A percentile compares a stretch with the other conserved stretches of the same genome.
phyloP scores from a whole-genome alignment of 2,888 invertebrate genomes.

The Archaeoteleia sp. region DNA sequence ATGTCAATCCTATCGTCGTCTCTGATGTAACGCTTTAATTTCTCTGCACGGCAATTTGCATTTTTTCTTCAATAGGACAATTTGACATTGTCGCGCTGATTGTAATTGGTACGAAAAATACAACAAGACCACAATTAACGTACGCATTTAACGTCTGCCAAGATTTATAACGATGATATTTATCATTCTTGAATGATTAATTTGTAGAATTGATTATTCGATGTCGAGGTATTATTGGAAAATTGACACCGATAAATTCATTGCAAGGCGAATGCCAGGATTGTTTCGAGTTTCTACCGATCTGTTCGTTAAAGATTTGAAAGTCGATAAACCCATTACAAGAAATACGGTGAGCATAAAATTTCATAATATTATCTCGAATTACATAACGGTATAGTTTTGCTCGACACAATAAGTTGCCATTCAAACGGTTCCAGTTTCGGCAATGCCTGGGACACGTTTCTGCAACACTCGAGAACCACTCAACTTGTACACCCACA shows the following conservation, averaged over 20 bases:
- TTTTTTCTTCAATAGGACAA: too few species aligned
- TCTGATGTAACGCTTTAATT: constrained; percentile 16
- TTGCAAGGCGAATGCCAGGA: too few species aligned
- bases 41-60: too few species aligned
- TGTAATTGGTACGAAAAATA: too few species aligned
- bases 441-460: constrained; percentile 10
- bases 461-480: neutral
- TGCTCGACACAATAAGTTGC: constrained; percentile 41
- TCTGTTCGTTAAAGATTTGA: constrained; percentile 33
- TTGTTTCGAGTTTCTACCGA: constrained; percentile 24
- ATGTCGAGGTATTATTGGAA: too few species aligned
- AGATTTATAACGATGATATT: too few species aligned
- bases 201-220: too few species aligned
- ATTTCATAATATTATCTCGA: constrained; percentile 29
- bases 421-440: constrained; percentile 18
- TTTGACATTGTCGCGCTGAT: too few species aligned
- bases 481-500: neutral
- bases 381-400: constrained; percentile 35
- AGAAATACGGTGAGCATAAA: constrained; percentile 24
- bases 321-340: constrained; percentile 29
- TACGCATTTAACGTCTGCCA: too few species aligned
- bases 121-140: too few species aligned
- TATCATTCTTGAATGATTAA: too few species aligned
- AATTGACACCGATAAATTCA: too few species aligned
- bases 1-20: constrained; percentile 18